Base-by-base conservation (phyloP, 2,888 invertebrate species). In the Ptychoptera albimana region DNA sequence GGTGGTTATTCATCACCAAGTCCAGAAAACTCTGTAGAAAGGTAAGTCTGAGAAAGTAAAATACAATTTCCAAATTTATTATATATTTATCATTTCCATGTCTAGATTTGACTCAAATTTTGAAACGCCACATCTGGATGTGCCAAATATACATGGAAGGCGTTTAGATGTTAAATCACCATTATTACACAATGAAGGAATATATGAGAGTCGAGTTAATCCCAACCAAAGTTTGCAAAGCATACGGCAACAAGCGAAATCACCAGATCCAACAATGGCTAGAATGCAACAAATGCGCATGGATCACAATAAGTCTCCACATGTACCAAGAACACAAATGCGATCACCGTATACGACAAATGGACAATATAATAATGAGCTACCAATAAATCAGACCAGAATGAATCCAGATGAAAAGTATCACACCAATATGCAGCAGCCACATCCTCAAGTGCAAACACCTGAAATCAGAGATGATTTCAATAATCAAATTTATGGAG, bases 1-100 rank as follows among this genome's bases (percentile, higher is more conserved):
- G 73, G 73, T 9, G 77, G 79, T 34, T 82, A 81, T 53, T 79
- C 79, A 39, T 82, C 83, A 5, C 80, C 81, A 1, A 80, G 81
- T 54, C 79, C 80, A 35, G 81, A 82, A 52, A 73, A 74, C 66
- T 73, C 60, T 10, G 55, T 58, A 16, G 60, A 63, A 50, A 61
- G 63, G 69, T 54, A 41, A 41, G 10, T 45, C 30, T 35, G 1
- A 13, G 16, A 23, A 11, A 34, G 39, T 47, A 16, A 44, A 32
- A 14, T 23, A 14, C 8, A 38, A 38, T 31, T 41, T 31, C 36
- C 10, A 5, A 23, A 16, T 35, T 37, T 12, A 36, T 44, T 41
- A 31, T 45, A 31, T 34, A 29, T 44, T 32, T 37, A 37, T 40
- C 37, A 23, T 45, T 49, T 44, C 40, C 52, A n/a, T n/a, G 68